Percentiles rank a stretch among this genome's conserved stretches.
These are phyloP conservation scores for Candoia aspera DNA, from an alignment of 2,113 vertebrate species.

Conservation along the genomic window DNA sequence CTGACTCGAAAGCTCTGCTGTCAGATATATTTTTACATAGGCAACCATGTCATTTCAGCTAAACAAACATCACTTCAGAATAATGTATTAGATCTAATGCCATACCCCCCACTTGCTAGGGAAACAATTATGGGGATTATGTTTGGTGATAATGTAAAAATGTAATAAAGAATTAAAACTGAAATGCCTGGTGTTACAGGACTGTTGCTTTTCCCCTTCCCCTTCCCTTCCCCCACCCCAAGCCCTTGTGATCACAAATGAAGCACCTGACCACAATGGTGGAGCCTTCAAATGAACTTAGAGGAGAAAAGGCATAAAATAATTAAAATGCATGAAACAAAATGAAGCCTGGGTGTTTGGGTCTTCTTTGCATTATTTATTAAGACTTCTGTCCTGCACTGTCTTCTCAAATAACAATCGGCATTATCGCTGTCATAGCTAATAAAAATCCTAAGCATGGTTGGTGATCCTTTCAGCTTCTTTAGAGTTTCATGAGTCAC, in stretches of 20 bases:
- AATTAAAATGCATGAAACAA: conserved; percentile 74
- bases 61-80: conserved; percentile 84
- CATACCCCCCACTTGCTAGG: conserved; percentile 74
- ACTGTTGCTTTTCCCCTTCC: conserved; percentile 71
- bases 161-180: conserved; percentile 82
- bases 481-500: conserved; percentile 75
- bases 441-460: conserved; percentile 74
- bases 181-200: conserved; percentile 68
- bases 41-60: conserved; percentile 92
- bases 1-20: conserved; percentile 94
- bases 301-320: conserved; percentile 67
- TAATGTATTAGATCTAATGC: conserved; percentile 82
- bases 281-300: conserved; percentile 71
- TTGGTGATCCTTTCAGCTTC: conserved; percentile 70
- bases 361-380: conserved; percentile 17
- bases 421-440: conserved; percentile 73
- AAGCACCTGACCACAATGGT: conserved; percentile 71
- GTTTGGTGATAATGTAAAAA: conserved; percentile 78
- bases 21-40: conserved; percentile 97
- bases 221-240: conserved; percentile 1
- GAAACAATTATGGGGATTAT: conserved; percentile 85
- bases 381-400: conserved; percentile 37
- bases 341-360: conserved; percentile 52
- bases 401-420: conserved; percentile 67
- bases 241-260: conserved; percentile 71